Conservation (phyloP, 2,888 invertebrate genomes). For the Blastobasis lacticolella region DNA sequence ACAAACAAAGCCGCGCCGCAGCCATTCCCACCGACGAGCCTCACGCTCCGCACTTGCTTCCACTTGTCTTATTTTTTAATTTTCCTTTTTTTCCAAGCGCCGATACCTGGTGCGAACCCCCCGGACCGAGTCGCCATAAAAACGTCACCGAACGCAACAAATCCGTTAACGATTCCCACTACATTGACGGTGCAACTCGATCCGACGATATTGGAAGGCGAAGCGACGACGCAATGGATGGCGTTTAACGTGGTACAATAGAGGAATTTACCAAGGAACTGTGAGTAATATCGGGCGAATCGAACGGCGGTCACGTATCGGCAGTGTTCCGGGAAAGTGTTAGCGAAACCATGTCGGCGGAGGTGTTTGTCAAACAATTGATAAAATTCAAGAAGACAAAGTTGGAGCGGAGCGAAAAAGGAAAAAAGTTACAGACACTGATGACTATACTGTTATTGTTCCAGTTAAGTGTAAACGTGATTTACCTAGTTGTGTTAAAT, state of each 20-base stretch:
- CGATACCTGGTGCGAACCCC: conserved; percentile 17
- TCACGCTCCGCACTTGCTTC: conserved; percentile 17
- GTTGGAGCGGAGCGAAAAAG: neutral
- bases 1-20: too few species aligned
- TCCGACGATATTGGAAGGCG: too few species aligned
- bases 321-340: conserved; percentile 25
- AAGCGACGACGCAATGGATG: conserved; percentile 3
- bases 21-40: neutral
- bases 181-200: too few species aligned
- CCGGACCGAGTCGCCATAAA: conserved; percentile 6
- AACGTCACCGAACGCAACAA: too few species aligned
- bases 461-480: too few species aligned
- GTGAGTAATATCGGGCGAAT: conserved; percentile 26
- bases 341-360: conserved; percentile 22
- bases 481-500: too few species aligned
- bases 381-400: neutral
- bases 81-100: conserved; percentile 19
- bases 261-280: conserved; percentile 7
- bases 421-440: neutral
- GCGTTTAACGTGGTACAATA: neutral
- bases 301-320: conserved; percentile 36
- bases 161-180: too few species aligned
- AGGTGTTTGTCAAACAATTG: conserved; percentile 2
- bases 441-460: neutral
- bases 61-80: conserved; percentile 29